Conservation (phyloP, 2,797 vertebrate genomes). For the Anisognathus igniventris region DNA sequence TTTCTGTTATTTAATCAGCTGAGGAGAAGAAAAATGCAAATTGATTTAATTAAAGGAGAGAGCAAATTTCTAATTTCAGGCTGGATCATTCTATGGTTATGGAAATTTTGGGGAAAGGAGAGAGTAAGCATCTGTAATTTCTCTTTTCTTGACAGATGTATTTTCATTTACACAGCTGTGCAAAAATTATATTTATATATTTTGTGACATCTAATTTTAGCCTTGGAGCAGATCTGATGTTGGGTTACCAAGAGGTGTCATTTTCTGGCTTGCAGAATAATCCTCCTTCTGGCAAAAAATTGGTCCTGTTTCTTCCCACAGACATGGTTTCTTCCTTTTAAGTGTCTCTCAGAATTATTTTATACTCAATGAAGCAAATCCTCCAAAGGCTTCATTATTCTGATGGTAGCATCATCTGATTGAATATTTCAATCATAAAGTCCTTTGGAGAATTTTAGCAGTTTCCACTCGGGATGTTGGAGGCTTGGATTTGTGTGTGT, state of each 20-base stretch:
- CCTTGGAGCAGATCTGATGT: slow-evolving; percentile 62
- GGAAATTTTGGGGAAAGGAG: slow-evolving; percentile 67
- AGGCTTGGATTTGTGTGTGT: not conserved
- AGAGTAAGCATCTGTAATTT: slow-evolving; percentile 66
- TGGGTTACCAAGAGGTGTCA: slow-evolving; percentile 66
- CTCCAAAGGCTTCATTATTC: slow-evolving; percentile 73
- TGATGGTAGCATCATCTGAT: slow-evolving; percentile 72
- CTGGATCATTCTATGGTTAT: slow-evolving; percentile 27
- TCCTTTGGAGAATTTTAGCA: slow-evolving; percentile 45
- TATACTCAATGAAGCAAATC: slow-evolving; percentile 71
- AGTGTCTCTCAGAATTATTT: slow-evolving; percentile 74
- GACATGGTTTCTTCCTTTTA: slow-evolving; percentile 65
- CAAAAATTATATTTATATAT: slow-evolving; percentile 66
- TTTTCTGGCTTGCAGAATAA: slow-evolving; percentile 57
- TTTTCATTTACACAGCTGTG: slow-evolving; percentile 73
- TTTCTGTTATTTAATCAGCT: slow-evolving; percentile 59
- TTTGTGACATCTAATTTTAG: slow-evolving; percentile 69
- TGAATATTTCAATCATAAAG: slow-evolving; percentile 74
- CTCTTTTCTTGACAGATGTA: slow-evolving; percentile 60
- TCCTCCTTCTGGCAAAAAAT: slow-evolving; percentile 65
- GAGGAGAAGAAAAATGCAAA: slow-evolving; percentile 53
- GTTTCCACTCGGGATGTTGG: slow-evolving; percentile 14
- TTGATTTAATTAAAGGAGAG: slow-evolving; percentile 75
- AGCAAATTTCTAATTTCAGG: slow-evolving; percentile 67
- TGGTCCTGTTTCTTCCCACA: slow-evolving; percentile 51